Evolutionary conservation across 2,888 invertebrate genomes (phyloP).

Genomic region (Hydrotaea diabolus): DNA sequence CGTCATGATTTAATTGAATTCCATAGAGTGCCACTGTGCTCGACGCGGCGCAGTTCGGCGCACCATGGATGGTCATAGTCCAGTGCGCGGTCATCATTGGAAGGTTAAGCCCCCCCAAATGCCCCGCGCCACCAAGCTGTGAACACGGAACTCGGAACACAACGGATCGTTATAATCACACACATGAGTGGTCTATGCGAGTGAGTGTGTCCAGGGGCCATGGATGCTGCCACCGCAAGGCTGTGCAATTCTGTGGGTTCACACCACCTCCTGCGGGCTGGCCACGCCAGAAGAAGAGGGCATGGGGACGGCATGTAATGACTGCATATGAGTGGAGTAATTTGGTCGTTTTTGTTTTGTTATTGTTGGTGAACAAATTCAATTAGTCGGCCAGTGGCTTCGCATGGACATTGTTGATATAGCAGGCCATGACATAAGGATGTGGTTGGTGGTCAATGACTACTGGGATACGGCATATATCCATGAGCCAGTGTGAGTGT

Average conservation of each 20-base stretch:
- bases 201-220: background rate
- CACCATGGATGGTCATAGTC: background rate
- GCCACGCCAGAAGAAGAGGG: too few relatives aligned
- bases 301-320: too few relatives aligned
- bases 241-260: slow-evolving; percentile 17
- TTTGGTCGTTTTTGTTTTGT: background rate
- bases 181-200: background rate
- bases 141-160: background rate
- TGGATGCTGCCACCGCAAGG: slow-evolving; percentile 8
- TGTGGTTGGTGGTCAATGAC: background rate
- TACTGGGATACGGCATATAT: background rate
- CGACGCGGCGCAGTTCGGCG: background rate
- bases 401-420: background rate
- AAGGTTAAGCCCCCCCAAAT: background rate
- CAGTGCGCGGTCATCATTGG: background rate
- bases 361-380: background rate
- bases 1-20: slow-evolving; percentile 35
- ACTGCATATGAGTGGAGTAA: background rate
- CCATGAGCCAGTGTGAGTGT: too few relatives aligned
- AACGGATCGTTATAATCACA: slow-evolving; percentile 29
- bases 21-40: background rate
- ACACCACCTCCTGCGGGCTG: slow-evolving; percentile 7
- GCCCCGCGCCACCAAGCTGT: background rate
- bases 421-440: background rate
- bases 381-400: slow-evolving; percentile 8